Base-by-base conservation (phyloP, 2,113 vertebrate genomes). In the Antechinus stuartii region DNA sequence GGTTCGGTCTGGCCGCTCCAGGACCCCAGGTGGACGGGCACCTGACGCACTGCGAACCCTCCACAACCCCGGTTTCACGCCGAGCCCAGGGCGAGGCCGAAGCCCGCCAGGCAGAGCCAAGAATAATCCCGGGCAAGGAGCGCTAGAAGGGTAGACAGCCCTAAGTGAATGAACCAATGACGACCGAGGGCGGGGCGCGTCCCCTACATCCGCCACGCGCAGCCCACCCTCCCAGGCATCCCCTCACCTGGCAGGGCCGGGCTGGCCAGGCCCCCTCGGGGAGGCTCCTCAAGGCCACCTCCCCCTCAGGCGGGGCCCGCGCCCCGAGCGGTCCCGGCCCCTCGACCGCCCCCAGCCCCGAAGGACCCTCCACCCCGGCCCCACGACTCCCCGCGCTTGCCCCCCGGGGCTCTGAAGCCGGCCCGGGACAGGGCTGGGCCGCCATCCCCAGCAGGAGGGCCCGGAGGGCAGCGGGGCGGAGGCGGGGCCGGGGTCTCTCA, bases 221-320 rank as follows among this genome's bases (percentile, higher is more conserved):
- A 23, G 68, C 68, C 68, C 68, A 23, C 68, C 68, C 68, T 19
- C n/a, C 68, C 35, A 7, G 35, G 30, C 4, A 84, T 22, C 35
- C 68, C 68, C 68, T 84, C 68, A 84, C 68, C 68, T 84, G 68
- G 68, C 68, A 84, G 68, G 68, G n/a, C n/a, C n/a, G n/a, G n/a
- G 68, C n/a, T 84, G 68, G 35, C 68, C 68, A 8, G 27, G n/a
- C 61, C 35, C 14, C 35, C 61, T 16, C 61, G 57, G 27, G 57
- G 57, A 61, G 57, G 57, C 27, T 61, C 57, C 57, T 61, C 57
- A 12, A 11, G 57, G 61, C 68, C 19, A 76, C 61, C 68, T 84
- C 35, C 11, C 68, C 68, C 68, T 42, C 16, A 2, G 68, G 16
- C 68, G 4, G 68, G 35, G 68, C 68, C 35, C 35, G 68, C 14